Conservation (phyloP, 2,113 vertebrate species). For the Sterna hirundo region DNA sequence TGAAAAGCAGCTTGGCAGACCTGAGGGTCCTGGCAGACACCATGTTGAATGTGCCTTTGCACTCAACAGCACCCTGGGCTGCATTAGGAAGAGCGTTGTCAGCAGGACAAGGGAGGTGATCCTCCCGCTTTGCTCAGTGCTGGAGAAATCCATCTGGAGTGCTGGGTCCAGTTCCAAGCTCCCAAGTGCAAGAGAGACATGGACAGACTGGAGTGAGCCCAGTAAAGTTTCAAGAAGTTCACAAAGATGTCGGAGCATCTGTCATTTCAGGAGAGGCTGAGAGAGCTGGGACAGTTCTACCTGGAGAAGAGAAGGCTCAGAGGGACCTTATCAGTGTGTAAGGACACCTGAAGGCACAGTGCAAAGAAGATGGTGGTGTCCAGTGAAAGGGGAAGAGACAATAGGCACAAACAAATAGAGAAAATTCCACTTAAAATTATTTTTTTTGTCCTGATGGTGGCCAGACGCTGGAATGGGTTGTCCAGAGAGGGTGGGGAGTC, state of each 20-base stretch:
- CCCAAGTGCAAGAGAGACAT: background rate
- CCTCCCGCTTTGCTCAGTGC: background rate
- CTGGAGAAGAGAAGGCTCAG: background rate
- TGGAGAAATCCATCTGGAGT: background rate
- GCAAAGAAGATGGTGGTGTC: background rate
- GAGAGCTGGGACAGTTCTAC: background rate
- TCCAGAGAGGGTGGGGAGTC: background rate
- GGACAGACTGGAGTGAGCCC: background rate
- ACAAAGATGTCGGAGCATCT: background rate
- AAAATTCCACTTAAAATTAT: background rate
- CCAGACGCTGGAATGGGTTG: background rate
- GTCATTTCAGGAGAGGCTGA: background rate
- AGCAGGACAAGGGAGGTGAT: background rate
- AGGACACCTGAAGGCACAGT: background rate
- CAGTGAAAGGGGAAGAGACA: background rate
- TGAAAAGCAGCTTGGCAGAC: background rate
- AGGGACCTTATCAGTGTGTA: background rate
- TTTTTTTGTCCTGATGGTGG: background rate
- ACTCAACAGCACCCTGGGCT: background rate
- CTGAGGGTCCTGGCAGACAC: background rate
- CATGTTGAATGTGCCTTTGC: background rate
- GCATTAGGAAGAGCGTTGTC: background rate
- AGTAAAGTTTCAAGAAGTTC: background rate
- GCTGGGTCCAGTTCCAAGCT: background rate
- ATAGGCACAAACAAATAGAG: background rate